A percentile compares a stretch with the other conserved stretches of the same genome.
Evolutionary conservation across 2,797 vertebrate genomes (phyloP).

Genomic region (Trachurus trachurus): DNA sequence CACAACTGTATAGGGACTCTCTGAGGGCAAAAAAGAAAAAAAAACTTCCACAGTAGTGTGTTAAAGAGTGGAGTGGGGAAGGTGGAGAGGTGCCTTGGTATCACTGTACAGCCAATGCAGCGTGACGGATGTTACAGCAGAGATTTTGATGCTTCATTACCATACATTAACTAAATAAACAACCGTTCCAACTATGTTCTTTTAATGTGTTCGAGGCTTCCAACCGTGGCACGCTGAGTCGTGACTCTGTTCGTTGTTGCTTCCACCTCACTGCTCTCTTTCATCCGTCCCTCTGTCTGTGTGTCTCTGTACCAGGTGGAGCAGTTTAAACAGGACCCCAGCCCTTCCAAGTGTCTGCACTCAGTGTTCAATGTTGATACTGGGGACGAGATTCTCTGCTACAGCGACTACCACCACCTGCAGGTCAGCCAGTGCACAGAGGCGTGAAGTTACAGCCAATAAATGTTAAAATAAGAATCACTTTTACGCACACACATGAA

Average conservation of each 20-base stretch:
- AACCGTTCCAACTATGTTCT: neutral
- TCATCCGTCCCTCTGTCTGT: neutral
- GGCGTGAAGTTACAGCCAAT: neutral
- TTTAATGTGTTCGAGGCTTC: neutral
- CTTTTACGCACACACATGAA: neutral
- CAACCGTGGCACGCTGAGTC: neutral
- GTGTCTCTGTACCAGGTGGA: slow-evolving; percentile 88
- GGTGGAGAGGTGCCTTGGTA: neutral
- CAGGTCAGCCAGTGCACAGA: slow-evolving; percentile 87
- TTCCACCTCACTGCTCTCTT: slow-evolving; percentile 23
- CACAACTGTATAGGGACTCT: too few species aligned
- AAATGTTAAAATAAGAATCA: neutral
- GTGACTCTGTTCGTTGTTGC: too few species aligned
- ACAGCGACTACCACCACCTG: slow-evolving; percentile 92
- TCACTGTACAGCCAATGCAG: neutral
- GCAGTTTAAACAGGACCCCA: slow-evolving; percentile 96
- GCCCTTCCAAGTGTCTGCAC: slow-evolving; percentile 94
- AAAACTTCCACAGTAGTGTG: too few species aligned
- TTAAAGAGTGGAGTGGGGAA: neutral
- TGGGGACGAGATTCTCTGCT: slow-evolving; percentile 91
- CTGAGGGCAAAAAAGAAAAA: too few species aligned
- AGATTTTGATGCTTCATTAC: neutral
- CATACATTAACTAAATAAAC: neutral
- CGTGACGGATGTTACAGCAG: neutral
- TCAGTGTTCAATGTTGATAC: slow-evolving; percentile 92